Evolutionary conservation across 2,888 invertebrate species (phyloP), one percentile per base, ranked within the genome.

Genomic region (Dolichopus griseipennis): DNA sequence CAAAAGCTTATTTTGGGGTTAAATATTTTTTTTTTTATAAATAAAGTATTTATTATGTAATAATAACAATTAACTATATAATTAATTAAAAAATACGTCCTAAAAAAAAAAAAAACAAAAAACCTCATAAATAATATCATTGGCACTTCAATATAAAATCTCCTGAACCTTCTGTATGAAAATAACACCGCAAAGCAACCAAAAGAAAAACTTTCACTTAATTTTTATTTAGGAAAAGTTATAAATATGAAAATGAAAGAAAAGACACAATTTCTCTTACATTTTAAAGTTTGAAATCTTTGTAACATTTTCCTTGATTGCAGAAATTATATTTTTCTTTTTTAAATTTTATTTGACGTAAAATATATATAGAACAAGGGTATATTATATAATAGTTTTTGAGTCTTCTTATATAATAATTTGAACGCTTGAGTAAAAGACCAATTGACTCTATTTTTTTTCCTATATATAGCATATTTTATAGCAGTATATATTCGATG

Each of bases 61-160:
- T 37, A 37, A 37, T 37, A 37, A 12, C 37, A 27, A 27, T 52
- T 18, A 52, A 52, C 2, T 52, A n/a, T 52, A 15, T 52, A 18
- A 18, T 12, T 15, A 52, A 52, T 52, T 52, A 18, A 52, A 18
- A 67, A 61, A 69, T 62, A 33, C 22, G n/a, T n/a, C n/a, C n/a
- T n/a, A n/a, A 65, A 34, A 34, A 52, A n/a, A 41, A 52, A 12
- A 37, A 37, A 10, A 10, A 10, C 37, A 37, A 27, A 37, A 27
- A 22, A 65, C 18, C 8, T 27, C 63, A 64, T 20, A 65, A 65
- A 63, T 12, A 68, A 64, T 68, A 69, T 71, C 71, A 70, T 69
- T 70, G 69, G 70, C 71, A 71, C 71, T 70, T 68, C 69, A 70
- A 70, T 70, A 69, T 27, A 27, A 27, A 70, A 69, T 69, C 18